Evolutionary conservation across 2,888 invertebrate genomes (phyloP).

Genomic region (Acronicta psi): DNA sequence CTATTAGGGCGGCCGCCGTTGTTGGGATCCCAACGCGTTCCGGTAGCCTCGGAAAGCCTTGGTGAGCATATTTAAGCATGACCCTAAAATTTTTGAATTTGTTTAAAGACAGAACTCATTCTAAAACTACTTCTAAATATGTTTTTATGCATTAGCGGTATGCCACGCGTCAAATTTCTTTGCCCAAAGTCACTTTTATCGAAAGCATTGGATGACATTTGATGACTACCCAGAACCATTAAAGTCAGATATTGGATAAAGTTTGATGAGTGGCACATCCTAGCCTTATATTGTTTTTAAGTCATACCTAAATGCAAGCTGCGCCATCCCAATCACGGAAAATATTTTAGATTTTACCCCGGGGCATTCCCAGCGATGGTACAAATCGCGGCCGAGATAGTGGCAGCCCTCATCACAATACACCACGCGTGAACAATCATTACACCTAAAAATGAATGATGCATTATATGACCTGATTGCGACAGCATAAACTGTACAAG

Average conservation of each 20-base stretch:
- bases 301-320: slow-evolving; percentile 91
- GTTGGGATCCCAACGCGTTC: slow-evolving; percentile 33
- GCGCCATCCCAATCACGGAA: slow-evolving; percentile 93
- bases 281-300: neutral
- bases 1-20: slow-evolving; percentile 69
- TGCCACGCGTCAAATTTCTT: too few species aligned
- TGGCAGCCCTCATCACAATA: slow-evolving; percentile 92
- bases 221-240: too few species aligned
- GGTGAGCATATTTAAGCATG: slow-evolving; percentile 86
- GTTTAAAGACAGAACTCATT: too few species aligned
- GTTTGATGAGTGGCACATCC: too few species aligned
- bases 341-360: slow-evolving; percentile 90
- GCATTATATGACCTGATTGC: slow-evolving; percentile 87
- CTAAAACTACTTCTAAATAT: too few species aligned
- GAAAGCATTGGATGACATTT: too few species aligned
- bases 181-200: too few species aligned
- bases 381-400: slow-evolving; percentile 3
- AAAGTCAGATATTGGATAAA: too few species aligned
- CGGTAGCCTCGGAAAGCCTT: slow-evolving; percentile 67
- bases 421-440: slow-evolving; percentile 90
- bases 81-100: too few species aligned
- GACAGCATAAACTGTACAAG: too few species aligned
- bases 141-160: too few species aligned
- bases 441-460: slow-evolving; percentile 86
- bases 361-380: slow-evolving; percentile 92